Percentiles rank a stretch among this genome's conserved stretches.
Evolutionary conservation across 2,113 vertebrate genomes (phyloP).

Genomic region (Apteryx owenii): DNA sequence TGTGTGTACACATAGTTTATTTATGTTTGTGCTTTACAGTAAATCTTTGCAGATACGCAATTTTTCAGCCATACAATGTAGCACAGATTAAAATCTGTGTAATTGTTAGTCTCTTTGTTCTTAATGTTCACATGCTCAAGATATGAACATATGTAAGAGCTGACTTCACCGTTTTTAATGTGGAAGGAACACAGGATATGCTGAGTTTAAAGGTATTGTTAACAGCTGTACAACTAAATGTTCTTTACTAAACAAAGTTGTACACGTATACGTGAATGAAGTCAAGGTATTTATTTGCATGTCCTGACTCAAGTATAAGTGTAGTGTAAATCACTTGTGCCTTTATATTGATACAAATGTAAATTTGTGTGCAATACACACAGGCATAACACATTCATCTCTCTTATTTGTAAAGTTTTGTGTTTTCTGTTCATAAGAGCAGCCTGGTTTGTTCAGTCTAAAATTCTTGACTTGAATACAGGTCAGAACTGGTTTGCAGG

Average conservation of each 20-base stretch:
- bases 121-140: not conserved
- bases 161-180: not conserved
- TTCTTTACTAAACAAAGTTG: not conserved
- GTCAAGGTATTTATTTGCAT: not conserved
- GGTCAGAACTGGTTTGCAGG: slow-evolving; percentile 49
- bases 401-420: not conserved
- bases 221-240: not conserved
- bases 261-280: not conserved
- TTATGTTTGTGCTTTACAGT: not conserved
- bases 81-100: not conserved
- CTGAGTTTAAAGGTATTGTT: not conserved
- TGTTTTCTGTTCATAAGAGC: not conserved
- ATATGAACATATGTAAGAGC: not conserved
- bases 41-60: not conserved
- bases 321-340: not conserved
- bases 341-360: not conserved
- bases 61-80: not conserved
- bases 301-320: not conserved
- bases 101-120: not conserved
- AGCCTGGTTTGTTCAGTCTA: not conserved
- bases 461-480: slow-evolving; percentile 63
- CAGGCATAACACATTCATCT: fast-evolving
- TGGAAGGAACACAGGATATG: not conserved
- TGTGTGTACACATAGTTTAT: not conserved
- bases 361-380: not conserved